Conservation (phyloP, 2,797 vertebrate species). For the Paedocypris micromegethes region DNA sequence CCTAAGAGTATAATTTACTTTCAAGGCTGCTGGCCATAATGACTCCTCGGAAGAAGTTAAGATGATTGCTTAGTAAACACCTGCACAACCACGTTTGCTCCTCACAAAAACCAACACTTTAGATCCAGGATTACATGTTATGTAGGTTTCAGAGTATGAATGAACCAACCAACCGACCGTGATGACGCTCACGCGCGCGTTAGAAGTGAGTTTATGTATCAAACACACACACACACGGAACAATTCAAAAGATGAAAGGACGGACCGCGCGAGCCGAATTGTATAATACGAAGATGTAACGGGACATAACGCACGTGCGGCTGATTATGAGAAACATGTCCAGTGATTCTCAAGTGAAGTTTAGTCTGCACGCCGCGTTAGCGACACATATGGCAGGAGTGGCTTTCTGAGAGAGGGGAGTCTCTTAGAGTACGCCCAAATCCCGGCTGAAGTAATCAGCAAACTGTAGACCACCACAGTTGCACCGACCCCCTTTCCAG, state of each 20-base stretch:
- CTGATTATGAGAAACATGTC: slow-evolving; percentile 7
- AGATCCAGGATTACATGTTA: slow-evolving; percentile 35
- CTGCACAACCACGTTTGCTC: slow-evolving; percentile 41
- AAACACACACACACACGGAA: too few relatives aligned
- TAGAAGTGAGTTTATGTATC: too few relatives aligned
- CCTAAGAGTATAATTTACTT: too few relatives aligned
- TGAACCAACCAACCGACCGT: too few relatives aligned
- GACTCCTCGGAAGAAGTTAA: too few relatives aligned
- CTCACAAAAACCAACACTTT: slow-evolving; percentile 31
- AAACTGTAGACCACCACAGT: slow-evolving; percentile 38
- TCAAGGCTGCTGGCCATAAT: too few relatives aligned
- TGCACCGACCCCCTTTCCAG: slow-evolving; percentile 42
- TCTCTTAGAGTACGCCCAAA: slow-evolving; percentile 40
- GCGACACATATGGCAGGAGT: slow-evolving; percentile 52
- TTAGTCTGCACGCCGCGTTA: slow-evolving; percentile 40
- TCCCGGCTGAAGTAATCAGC: slow-evolving; percentile 50
- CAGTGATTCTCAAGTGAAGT: slow-evolving; percentile 14
- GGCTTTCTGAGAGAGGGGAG: slow-evolving; percentile 50
- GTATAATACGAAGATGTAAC: slow-evolving; percentile 7
- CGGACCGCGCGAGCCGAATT: not conserved
- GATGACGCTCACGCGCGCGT: too few relatives aligned
- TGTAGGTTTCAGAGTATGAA: too few relatives aligned
- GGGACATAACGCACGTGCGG: not conserved
- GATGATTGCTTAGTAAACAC: slow-evolving; percentile 48
- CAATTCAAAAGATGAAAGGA: not conserved